Evolutionary conservation across 2,888 invertebrate genomes (phyloP), one percentile per base, ranked within the genome.

Genomic region (Lottia gigantea): DNA sequence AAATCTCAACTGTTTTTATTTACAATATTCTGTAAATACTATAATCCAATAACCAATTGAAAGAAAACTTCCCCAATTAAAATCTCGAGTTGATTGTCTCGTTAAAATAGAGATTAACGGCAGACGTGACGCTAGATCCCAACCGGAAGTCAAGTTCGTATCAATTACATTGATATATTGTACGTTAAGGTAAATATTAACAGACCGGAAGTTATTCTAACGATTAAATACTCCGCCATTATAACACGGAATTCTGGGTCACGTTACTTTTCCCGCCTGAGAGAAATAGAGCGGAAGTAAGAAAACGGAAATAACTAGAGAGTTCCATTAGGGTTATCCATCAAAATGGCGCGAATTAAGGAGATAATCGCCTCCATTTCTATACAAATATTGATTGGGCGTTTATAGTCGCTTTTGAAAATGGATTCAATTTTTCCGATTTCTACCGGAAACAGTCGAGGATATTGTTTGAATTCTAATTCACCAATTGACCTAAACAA

Each of bases 251-350:
- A 70, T 70, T 70, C 65, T 70, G 70, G 70, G 70, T 70, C 70
- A 70, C 70, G 70, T 64, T 46, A 70, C 47, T 55, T 49, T 65
- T 55, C 70, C 61, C 70, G 70, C 64, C 61, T 70, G 70, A 70
- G 64, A 70, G 70, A 65, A 49, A 40, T 40, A 25, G 47, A 70
- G 78, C 78, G 76, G 79, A 79, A 77, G 75, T 70, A 66, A 68
- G 68, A 71, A 71, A 74, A 73, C 77, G 79, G 79, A 79, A 73
- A 79, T 77, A 40, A 79, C 79, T 74, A 79, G 79, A 77, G 75
- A 79, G 77, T 79, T 79, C 79, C 79, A 79, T 79, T 79, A 79
- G 77, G 72, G 79, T 64, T 64, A 61, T 70, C 61, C 65, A 64
- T 65, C 70, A 65, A 23, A 23, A 55, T 55, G 55, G 55, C 55